These are phyloP conservation scores for Drosophila cracens DNA, from an alignment of 2,888 invertebrate genomes.

Conservation along the genomic window DNA sequence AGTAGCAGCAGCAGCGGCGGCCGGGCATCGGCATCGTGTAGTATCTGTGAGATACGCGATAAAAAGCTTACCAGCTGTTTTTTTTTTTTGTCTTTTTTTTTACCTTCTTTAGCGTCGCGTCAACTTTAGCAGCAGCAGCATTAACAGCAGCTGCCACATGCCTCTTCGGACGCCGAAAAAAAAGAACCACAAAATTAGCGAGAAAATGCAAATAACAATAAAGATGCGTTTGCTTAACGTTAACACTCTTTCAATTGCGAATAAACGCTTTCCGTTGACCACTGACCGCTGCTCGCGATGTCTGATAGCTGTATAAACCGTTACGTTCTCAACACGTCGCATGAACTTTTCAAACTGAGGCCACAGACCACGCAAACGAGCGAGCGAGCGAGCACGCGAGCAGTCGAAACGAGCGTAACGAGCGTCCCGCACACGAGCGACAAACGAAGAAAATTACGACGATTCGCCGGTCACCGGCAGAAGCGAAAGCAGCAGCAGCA, in stretches of 20 bases:
- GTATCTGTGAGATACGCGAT: slow-evolving; percentile 58
- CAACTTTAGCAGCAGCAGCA: slow-evolving; percentile 15
- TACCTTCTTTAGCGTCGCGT: slow-evolving; percentile 43
- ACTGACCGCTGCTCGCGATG: slow-evolving; percentile 30
- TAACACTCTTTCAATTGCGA: slow-evolving; percentile 47
- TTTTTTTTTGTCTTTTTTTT: slow-evolving; percentile 16
- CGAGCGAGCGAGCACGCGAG: slow-evolving; percentile 42
- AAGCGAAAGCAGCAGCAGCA: slow-evolving; percentile 39
- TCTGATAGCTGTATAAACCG: slow-evolving; percentile 43
- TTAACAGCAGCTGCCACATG: slow-evolving; percentile 24
- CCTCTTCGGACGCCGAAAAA: slow-evolving; percentile 10
- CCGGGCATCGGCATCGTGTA: slow-evolving; percentile 27
- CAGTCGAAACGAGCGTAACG: slow-evolving; percentile 27
- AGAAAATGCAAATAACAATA: slow-evolving; percentile 55
- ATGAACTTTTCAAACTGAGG: slow-evolving; percentile 80
- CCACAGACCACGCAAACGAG: slow-evolving; percentile 53
- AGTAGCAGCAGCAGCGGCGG: slow-evolving; percentile 9
- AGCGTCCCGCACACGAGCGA: slow-evolving; percentile 32
- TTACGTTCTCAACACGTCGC: slow-evolving; percentile 75
- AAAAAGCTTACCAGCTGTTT: slow-evolving; percentile 57
- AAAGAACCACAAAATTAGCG: slow-evolving; percentile 8
- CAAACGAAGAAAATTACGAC: slow-evolving; percentile 45
- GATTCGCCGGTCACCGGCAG: slow-evolving; percentile 51
- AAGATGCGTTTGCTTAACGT: slow-evolving; percentile 48
- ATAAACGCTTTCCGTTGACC: slow-evolving; percentile 41